A percentile compares a stretch with the other conserved stretches of the same genome.
Conservation (phyloP, 92 coral and sea anemone genomes). For the Chrysogorgia sp. region DNA sequence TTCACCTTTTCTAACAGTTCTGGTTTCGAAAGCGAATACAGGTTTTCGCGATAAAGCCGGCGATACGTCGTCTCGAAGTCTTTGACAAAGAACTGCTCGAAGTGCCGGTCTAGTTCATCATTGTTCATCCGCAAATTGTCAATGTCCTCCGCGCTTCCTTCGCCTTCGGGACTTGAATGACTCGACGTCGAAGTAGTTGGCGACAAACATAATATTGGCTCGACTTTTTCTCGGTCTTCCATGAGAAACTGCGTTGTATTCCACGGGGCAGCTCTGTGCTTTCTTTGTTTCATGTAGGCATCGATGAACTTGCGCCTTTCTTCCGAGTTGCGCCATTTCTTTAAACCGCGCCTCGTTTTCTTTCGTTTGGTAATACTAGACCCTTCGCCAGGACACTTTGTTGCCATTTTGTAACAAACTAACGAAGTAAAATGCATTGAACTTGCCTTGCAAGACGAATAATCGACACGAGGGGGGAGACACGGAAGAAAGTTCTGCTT, state of each 20-base stretch:
- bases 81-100: conserved; percentile 70
- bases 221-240: conserved; percentile 80
- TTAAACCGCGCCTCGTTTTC: conserved; percentile 39
- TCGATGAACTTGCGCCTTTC: conserved; percentile 14
- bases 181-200: conserved; percentile 6
- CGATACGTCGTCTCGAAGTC: conserved; percentile 90
- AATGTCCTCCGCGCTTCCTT: conserved; percentile 63
- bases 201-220: conserved; percentile 54
- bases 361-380: conserved; percentile 23
- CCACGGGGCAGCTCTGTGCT: conserved; percentile 78
- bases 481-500: conserved; percentile 1
- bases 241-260: conserved; percentile 96
- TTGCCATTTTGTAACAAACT: conserved; percentile 39
- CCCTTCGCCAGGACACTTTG: conserved; percentile 26
- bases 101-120: conserved; percentile 68
- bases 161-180: conserved; percentile 25
- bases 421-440: conserved; percentile 47
- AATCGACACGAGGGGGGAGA: not conserved
- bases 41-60: conserved; percentile 74
- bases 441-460: not conserved
- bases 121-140: conserved; percentile 21
- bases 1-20: conserved; percentile 67
- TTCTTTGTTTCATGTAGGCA: conserved; percentile 36
- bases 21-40: conserved; percentile 69
- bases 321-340: conserved; percentile 22